Evolutionary conservation across 2,113 vertebrate species (phyloP), one percentile per base, ranked within the genome.

Genomic region (Alectura lathami): DNA sequence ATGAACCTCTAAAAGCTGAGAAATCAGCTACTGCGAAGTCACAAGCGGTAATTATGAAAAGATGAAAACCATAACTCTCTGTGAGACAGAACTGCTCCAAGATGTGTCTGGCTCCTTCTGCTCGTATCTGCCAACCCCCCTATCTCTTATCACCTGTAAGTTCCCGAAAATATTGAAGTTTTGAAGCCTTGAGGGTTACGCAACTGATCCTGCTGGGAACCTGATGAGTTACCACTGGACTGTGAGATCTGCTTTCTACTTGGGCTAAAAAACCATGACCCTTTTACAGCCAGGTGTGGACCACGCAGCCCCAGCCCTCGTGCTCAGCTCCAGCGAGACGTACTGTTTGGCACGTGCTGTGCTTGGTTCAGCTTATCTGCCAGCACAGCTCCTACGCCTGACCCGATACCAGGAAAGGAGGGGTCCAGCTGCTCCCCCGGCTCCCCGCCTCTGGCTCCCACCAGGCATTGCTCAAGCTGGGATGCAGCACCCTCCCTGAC

Each of bases 321-420:
- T 48, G 56, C 69, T 64, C 7, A 7, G 43, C 16, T 20, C 20
- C 57, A 67, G 26, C 47, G 6, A 22, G 79, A 87, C 51, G 21
- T 11, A 16, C 22, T 47, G 4, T 40, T 47, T 24, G 11, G 32
- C 1, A 0, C 1, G 34, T 0, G 7, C 3, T 47, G 20, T 34
- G 32, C 18, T 57, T 26, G 51, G 29, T 29, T 27, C 14, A 9
- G 4, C 60, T 86, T 78, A 89, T 92, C 89, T 89, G 30, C 50
- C 43, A 18, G 27, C n/a, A 5, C 51, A 75, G 76, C 0, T 0
- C 16, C 66, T 11, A 5, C 47, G 68, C 64, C 7, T 47, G 60
- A 51, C 34, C 13, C 13, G 32, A 64, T 74, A 86, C 30, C 67
- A 20, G 9, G n/a, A 59, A 36, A 53, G 48, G 54, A 64, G 36